Evolutionary conservation across 1,140 invertebrate species (phyloP), one percentile per base, ranked within the genome.

Genomic region (Pseudomyrmex flavicornis): DNA sequence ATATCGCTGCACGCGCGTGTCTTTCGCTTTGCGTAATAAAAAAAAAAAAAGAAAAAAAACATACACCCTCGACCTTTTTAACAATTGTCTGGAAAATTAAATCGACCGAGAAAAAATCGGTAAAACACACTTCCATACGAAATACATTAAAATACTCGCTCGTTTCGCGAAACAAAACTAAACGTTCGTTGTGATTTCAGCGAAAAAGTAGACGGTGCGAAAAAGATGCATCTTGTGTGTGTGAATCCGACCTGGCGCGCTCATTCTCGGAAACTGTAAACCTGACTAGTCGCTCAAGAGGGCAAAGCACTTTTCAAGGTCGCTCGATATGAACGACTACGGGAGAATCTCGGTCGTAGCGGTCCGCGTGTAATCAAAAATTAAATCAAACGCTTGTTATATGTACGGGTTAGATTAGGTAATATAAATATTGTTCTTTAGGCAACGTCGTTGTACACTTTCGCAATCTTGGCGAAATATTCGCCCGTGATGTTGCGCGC

Each of bases 261-360:
- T 69, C 65, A 83, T 88, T 88, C 86, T 85, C 22, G 80, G 86
- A 88, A 88, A 83, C 72, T 77, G 59, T 73, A 48, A 85, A 85
- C 86, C 77, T 88, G 86, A 88, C 70, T 87, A 72, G 44, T 68
- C 74, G 75, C 76, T 69, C 65, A 50, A 9, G 83, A 82, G 86
- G 73, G 73, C 87, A 88, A 88, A 88, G 62, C 87, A 69, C 83
- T 62, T 73, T 2, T 62, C 87, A 88, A 88, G 87, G 86, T 72
- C 35, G 44, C 50, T 48, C 56, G 52, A 74, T 63, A 68, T 76
- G 68, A 83, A 83, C 83, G 54, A 62, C 35, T 7, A 35, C 50
- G 20, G n/a, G 59, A 74, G 35, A 26, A 59, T 52, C 9, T 0
- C 1, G 35, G 35, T 35, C 35, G 35, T 3, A 35, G 22, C 59